Conservation (phyloP, 2,113 vertebrate species). For the Oreotrochilus melanogaster region DNA sequence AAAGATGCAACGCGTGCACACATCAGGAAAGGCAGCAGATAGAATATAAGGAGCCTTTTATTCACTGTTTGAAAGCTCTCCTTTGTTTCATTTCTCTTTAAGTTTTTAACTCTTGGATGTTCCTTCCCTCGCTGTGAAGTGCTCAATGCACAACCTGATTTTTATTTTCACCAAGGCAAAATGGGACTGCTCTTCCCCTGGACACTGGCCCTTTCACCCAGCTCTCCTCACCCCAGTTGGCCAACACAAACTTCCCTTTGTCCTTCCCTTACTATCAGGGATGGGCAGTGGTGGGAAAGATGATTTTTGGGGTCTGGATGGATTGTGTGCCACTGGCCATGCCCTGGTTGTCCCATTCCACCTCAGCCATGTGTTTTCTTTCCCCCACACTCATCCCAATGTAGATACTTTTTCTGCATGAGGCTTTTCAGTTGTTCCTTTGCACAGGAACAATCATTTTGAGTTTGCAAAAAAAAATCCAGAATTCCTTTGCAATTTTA, state of each 20-base stretch:
- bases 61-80: background rate
- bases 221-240: background rate
- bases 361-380: conserved; percentile 4
- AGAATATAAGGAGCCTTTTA: conserved; percentile 1
- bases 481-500: too few species aligned
- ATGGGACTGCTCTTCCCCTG: background rate
- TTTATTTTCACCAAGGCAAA: background rate
- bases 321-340: background rate
- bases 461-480: too few species aligned
- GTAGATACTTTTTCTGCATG: background rate
- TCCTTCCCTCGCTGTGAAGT: background rate
- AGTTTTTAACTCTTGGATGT: background rate
- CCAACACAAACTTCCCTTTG: conserved; percentile 24
- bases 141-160: background rate
- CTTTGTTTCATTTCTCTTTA: background rate
- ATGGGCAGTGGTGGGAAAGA: background rate
- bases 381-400: background rate
- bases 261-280: background rate
- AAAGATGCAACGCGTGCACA: background rate
- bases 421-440: background rate
- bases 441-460: background rate
- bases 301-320: background rate
- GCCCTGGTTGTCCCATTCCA: background rate
- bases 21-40: background rate
- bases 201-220: background rate